Evolutionary conservation across 92 coral and sea anemone genomes (phyloP).

Genomic region (Porites evermanni): DNA sequence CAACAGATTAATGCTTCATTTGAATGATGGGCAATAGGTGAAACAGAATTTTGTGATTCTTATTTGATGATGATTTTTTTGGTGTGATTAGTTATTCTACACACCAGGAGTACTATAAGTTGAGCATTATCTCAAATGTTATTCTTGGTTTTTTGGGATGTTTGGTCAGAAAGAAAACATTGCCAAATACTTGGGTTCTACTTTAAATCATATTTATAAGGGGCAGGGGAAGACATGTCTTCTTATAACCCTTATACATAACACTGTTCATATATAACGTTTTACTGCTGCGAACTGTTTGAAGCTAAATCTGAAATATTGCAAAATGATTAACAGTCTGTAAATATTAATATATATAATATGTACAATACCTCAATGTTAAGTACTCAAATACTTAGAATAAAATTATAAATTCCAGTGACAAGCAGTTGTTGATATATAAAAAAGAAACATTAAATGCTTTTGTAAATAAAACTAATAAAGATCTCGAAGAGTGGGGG

Average conservation of each 20-base stretch:
- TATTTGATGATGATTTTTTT: conserved; percentile 14
- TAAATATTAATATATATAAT: conserved; percentile 3
- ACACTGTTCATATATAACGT: conserved; percentile 13
- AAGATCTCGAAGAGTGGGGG: no score
- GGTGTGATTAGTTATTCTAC: conserved; percentile 15
- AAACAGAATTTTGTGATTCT: conserved; percentile 4
- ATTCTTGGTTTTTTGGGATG: background rate
- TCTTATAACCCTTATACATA: conserved; percentile 5
- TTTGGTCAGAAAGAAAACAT: conserved; percentile 15
- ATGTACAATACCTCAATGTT: conserved; percentile 9
- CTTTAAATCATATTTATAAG: conserved; percentile 4
- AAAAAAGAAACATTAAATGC: no score
- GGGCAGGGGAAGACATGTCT: conserved; percentile 18
- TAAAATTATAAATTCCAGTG: conserved; percentile 3
- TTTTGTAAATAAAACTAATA: no score
- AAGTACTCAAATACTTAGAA: conserved; percentile 9
- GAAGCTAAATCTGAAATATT: background rate
- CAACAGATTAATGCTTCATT: conserved; percentile 13
- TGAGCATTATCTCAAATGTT: conserved; percentile 24
- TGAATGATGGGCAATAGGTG: conserved; percentile 10
- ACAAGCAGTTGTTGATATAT: conserved; percentile 1
- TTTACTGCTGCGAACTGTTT: conserved; percentile 14
- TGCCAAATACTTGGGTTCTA: conserved; percentile 10
- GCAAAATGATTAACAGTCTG: conserved; percentile 13
- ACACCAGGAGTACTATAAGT: conserved; percentile 12